Evolutionary conservation across 2,888 invertebrate genomes (phyloP).

Genomic region (Drosophila acutilabella): DNA sequence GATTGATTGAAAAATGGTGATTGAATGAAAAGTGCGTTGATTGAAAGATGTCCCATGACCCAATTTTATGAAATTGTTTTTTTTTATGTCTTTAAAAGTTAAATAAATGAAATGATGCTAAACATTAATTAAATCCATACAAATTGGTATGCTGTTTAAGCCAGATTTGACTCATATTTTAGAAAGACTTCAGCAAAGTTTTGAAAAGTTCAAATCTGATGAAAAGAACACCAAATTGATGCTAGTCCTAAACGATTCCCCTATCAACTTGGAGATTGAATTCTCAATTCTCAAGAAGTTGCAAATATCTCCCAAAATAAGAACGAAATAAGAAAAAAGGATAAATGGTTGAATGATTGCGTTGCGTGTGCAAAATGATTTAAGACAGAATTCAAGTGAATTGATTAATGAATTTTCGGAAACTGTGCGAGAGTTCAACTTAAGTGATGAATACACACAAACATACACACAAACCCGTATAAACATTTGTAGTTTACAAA

Average conservation of each 20-base stretch:
- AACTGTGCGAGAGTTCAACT: background rate
- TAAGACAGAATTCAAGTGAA: conserved; percentile 15
- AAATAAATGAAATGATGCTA: too few relatives aligned
- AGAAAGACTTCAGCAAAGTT: too few relatives aligned
- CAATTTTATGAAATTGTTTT: too few relatives aligned
- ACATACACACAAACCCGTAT: background rate
- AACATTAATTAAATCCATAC: too few relatives aligned
- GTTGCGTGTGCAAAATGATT: conserved; percentile 18
- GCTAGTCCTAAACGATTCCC: background rate
- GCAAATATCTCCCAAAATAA: background rate
- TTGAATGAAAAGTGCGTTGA: background rate
- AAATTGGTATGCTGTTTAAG: too few relatives aligned
- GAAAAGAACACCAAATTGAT: background rate
- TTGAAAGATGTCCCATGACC: background rate
- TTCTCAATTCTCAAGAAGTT: conserved; percentile 4
- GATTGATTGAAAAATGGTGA: background rate
- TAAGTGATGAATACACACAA: conserved; percentile 1
- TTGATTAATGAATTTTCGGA: conserved; percentile 8
- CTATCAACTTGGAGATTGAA: background rate
- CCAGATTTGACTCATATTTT: too few relatives aligned
- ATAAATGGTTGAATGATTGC: conserved; percentile 10
- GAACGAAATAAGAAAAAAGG: background rate
- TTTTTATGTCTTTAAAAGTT: background rate
- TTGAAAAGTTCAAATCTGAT: too few relatives aligned
- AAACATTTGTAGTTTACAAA: background rate